Conservation (phyloP, 2,888 invertebrate species). For the Didymodactylos carnosus region DNA sequence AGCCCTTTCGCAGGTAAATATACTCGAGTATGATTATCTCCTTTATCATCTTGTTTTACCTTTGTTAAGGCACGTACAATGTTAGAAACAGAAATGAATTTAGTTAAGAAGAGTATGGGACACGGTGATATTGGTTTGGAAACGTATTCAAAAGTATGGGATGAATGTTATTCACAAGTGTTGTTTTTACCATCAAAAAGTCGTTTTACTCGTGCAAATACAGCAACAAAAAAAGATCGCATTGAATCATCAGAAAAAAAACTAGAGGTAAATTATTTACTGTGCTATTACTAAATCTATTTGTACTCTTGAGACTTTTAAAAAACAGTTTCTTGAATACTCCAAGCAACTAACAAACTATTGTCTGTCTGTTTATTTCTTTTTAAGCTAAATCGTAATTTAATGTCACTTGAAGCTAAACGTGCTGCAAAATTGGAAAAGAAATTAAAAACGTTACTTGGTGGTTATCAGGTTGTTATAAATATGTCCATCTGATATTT, state of each 20-base stretch:
- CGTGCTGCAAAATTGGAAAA: slow-evolving; percentile 91
- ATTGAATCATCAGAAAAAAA: slow-evolving; percentile 76
- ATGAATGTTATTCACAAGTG: slow-evolving; percentile 76
- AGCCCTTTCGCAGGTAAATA: slow-evolving; percentile 23
- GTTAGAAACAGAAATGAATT: slow-evolving; percentile 61
- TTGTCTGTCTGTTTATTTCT: background rate
- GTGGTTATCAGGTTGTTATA: slow-evolving; percentile 71
- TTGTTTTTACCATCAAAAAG: slow-evolving; percentile 74
- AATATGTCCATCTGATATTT: no score
- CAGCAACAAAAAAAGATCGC: slow-evolving; percentile 84
- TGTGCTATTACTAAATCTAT: no score
- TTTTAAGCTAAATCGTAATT: slow-evolving; percentile 49
- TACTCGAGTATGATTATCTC: background rate
- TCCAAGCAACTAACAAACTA: no score
- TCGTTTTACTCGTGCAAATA: slow-evolving; percentile 72
- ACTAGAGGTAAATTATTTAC: slow-evolving; percentile 45
- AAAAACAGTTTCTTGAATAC: no score
- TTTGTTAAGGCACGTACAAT: slow-evolving; percentile 42
- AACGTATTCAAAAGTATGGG: slow-evolving; percentile 83
- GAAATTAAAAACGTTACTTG: slow-evolving; percentile 79
- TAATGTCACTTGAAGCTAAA: slow-evolving; percentile 91
- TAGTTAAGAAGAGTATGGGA: slow-evolving; percentile 74
- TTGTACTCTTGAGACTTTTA: no score
- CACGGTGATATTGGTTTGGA: slow-evolving; percentile 80
- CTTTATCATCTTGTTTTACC: no score